A percentile compares a stretch with the other conserved stretches of the same genome.
phyloP scores from a whole-genome alignment of 2,797 vertebrate species.

The Parambassis ranga region DNA sequence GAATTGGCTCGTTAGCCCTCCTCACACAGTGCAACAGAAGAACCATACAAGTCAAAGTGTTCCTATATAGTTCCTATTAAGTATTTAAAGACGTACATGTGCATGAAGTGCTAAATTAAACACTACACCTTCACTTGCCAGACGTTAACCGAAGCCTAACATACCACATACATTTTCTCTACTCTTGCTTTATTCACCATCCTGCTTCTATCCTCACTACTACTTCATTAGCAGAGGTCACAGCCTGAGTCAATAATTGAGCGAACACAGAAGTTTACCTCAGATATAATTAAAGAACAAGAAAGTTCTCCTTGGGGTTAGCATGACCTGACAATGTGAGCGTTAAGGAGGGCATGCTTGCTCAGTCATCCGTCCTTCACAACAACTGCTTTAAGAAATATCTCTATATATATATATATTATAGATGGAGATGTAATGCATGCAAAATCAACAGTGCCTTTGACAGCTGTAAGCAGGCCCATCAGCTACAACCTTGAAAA shows the following conservation, averaged over 20 bases:
- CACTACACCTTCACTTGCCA: too few species aligned
- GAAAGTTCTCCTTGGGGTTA: not conserved
- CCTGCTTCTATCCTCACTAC: not conserved
- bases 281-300: slow-evolving; percentile 10
- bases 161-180: not conserved
- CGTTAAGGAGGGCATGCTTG: not conserved
- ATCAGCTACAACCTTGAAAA: slow-evolving; percentile 45
- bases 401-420: too few species aligned
- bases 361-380: slow-evolving; percentile 17
- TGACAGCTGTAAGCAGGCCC: slow-evolving; percentile 31
- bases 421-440: slow-evolving; percentile 33
- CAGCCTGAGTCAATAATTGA: not conserved
- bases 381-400: slow-evolving; percentile 38
- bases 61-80: too few species aligned
- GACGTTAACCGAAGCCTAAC: not conserved
- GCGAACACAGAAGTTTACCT: not conserved
- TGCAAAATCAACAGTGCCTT: slow-evolving; percentile 28
- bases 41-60: too few species aligned
- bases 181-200: not conserved
- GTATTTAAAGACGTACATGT: too few species aligned
- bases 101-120: too few species aligned
- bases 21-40: too few species aligned
- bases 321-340: not conserved
- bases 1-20: too few species aligned
- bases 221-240: not conserved